Percentiles rank a stretch among this genome's conserved stretches.
Evolutionary conservation across 2,113 vertebrate species (phyloP).

Genomic region (Eubucco bourcierii): DNA sequence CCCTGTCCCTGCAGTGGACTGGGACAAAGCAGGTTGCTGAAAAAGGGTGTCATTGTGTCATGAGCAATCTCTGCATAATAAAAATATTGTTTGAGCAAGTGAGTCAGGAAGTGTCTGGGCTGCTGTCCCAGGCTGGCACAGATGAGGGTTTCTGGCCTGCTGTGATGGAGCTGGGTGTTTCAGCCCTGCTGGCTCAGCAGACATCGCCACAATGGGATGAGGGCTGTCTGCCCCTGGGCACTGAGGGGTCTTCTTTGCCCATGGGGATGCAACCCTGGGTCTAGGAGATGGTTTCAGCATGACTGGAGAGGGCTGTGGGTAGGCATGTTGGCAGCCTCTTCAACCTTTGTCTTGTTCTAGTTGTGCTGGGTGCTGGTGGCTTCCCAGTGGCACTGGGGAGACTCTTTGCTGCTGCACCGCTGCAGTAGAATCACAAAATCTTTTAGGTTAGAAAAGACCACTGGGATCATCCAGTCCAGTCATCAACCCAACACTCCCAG

Average conservation of each 20-base stretch:
- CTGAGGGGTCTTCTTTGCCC: accelerated
- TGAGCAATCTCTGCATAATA: conserved; percentile 33
- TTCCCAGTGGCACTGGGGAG: background rate
- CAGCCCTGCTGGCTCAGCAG: background rate
- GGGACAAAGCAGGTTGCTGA: conserved; percentile 31
- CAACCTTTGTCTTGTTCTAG: too few relatives aligned
- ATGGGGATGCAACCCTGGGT: background rate
- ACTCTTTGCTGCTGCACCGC: background rate
- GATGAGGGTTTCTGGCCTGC: conserved; percentile 6
- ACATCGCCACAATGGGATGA: background rate
- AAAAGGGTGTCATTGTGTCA: conserved; percentile 48
- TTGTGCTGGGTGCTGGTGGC: background rate
- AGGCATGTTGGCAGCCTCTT: background rate
- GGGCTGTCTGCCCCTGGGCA: background rate
- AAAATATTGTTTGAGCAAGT: conserved; percentile 56
- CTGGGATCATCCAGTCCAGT: too few relatives aligned
- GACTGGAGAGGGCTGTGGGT: background rate
- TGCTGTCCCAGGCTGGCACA: background rate
- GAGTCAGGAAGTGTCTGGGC: conserved; percentile 58
- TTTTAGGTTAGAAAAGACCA: too few relatives aligned
- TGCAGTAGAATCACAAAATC: too few relatives aligned
- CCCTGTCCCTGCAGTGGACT: accelerated
- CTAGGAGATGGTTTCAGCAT: background rate
- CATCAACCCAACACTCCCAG: too few relatives aligned
- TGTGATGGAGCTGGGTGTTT: background rate